Evolutionary conservation across 2,888 invertebrate species (phyloP).

Genomic region (Agrochola macilenta): DNA sequence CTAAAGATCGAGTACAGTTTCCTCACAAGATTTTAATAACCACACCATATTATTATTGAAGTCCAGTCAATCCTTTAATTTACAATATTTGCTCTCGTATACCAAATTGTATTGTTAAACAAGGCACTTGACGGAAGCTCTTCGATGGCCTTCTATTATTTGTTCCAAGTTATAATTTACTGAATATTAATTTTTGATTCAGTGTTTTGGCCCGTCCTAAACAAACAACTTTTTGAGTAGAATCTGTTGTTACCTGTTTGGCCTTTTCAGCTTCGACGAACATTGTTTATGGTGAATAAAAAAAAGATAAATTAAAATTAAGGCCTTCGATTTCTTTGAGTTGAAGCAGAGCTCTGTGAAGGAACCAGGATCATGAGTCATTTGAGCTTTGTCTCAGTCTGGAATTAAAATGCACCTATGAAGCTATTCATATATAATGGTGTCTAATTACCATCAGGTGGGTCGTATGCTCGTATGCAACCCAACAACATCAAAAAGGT

Average conservation of each 20-base stretch:
- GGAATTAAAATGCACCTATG: neutral
- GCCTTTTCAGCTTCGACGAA: slow-evolving; percentile 30
- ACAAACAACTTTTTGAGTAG: slow-evolving; percentile 60
- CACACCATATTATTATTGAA: neutral
- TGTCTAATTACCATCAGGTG: neutral
- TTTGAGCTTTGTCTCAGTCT: neutral
- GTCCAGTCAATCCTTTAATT: slow-evolving; percentile 6
- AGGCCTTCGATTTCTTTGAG: neutral
- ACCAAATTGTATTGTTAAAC: slow-evolving; percentile 42
- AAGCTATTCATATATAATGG: neutral
- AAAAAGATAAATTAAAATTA: neutral
- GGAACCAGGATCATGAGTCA: neutral
- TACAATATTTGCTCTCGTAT: slow-evolving; percentile 11
- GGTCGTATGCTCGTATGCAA: neutral
- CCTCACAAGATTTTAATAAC: neutral
- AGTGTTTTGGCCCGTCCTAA: slow-evolving; percentile 63
- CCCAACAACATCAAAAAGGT: neutral
- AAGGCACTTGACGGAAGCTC: slow-evolving; percentile 25
- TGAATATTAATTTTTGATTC: slow-evolving; percentile 67
- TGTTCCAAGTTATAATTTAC: slow-evolving; percentile 65
- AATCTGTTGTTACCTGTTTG: slow-evolving; percentile 29
- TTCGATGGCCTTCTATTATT: slow-evolving; percentile 54
- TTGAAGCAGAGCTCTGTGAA: neutral
- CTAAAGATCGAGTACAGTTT: neutral
- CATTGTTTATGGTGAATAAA: slow-evolving; percentile 11